Evolutionary conservation across 2,113 vertebrate species (phyloP), one percentile per base, ranked within the genome.

Genomic region (Toxotes jaculatrix): DNA sequence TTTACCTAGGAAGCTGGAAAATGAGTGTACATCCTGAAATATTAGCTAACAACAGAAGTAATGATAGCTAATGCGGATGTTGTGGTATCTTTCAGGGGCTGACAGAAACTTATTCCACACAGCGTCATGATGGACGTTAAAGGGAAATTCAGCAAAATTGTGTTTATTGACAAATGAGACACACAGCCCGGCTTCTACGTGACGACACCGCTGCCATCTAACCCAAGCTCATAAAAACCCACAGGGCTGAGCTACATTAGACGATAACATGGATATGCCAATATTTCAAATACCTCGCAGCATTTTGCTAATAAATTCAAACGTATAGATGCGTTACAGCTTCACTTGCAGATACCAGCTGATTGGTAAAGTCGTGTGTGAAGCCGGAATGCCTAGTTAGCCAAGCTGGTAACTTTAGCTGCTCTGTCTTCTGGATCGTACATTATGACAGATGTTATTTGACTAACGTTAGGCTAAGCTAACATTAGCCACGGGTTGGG

Each of bases 391-490:
- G 43, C 36, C 16, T 3, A 38, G 68, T 86, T 78, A 83, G 69
- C 55, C 60, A 34, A 40, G 51, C 40, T 49, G 63, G 77, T 86
- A 86, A 89, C 85, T 87, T 89, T 69, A 90, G 83, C 85, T 69
- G 65, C 66, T 78, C 36, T 74, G 61, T 73, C 80, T 86, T 3
- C 74, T 80, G 82, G 87, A 85, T 76, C 77, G 65, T 76, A 90
- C 85, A 69, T 90, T 90, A 86, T 90, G 90, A 93, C 92, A 93
- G 91, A 93, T 93, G 93, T 91, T 93, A 91, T 86, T 88, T 77
- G 83, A 86, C 85, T 84, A 83, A 82, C 83, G 66, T 60, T 63
- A 47, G 38, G 87, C 82, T 89, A 91, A 80, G 89, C 88, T 92
- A 92, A 81, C 83, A 79, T 78, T 91, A 89, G 90, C 87, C 14